phyloP scores from a whole-genome alignment of 2,797 vertebrate genomes.

The Erethizon dorsatum region DNA sequence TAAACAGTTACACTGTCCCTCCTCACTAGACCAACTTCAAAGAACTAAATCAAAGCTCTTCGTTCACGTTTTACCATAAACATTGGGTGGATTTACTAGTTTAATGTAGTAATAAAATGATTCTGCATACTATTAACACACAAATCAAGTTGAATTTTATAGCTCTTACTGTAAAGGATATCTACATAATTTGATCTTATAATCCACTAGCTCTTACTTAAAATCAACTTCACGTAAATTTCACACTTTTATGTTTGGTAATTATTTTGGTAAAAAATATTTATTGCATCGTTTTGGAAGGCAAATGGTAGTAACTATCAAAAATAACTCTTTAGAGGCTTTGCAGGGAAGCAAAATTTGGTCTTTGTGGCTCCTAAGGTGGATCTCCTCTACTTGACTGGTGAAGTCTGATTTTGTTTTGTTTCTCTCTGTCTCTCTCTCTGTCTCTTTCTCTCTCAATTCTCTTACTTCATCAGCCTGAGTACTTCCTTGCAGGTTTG shows the following conservation, averaged over 20 bases:
- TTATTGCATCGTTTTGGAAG: background rate
- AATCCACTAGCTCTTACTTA: conserved; percentile 39
- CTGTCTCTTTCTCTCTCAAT: background rate
- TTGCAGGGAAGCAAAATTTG: background rate
- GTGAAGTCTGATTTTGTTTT: background rate
- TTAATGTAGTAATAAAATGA: conserved; percentile 56
- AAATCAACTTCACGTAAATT: conserved; percentile 32
- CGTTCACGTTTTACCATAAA: conserved; percentile 60
- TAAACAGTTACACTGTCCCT: background rate
- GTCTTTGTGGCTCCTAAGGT: background rate
- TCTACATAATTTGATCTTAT: background rate
- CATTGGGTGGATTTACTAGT: conserved; percentile 50
- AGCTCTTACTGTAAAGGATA: conserved; percentile 69
- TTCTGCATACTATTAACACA: background rate
- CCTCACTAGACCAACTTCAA: background rate
- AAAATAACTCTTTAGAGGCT: background rate
- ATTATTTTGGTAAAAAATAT: conserved; percentile 49
- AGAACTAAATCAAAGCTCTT: conserved; percentile 68
- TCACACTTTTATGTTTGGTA: conserved; percentile 63
- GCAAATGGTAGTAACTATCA: background rate
- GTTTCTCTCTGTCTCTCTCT: too few relatives aligned
- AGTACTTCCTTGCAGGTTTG: background rate
- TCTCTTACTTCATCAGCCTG: background rate
- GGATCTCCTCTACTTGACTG: background rate
- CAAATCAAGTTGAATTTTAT: conserved; percentile 67